Conservation (phyloP, 2,113 vertebrate genomes). For the Sinocyclocheilus grahami region DNA sequence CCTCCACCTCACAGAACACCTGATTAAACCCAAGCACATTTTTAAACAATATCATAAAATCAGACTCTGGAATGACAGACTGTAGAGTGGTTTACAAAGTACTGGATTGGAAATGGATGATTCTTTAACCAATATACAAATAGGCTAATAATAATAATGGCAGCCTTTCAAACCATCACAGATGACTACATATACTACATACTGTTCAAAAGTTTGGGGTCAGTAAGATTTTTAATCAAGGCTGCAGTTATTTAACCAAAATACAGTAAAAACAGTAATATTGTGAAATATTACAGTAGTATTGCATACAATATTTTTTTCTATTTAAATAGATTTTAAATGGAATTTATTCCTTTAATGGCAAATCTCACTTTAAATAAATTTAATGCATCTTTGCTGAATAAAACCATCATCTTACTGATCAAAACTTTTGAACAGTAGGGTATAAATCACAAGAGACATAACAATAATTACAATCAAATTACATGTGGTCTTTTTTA, state of each 20-base stretch:
- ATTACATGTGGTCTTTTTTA: background rate
- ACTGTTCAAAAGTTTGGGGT: background rate
- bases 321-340: background rate
- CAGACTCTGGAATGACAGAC: background rate
- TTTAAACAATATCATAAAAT: constrained; percentile 8
- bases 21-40: constrained; percentile 50
- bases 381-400: background rate
- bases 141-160: background rate
- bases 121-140: background rate
- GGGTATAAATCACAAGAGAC: background rate
- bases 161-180: background rate
- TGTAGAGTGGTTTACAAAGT: background rate
- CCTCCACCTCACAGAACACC: constrained; percentile 76
- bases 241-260: background rate
- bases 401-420: background rate
- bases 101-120: background rate
- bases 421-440: background rate
- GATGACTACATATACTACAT: background rate
- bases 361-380: background rate
- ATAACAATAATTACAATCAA: background rate
- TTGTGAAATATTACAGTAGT: background rate
- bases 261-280: background rate
- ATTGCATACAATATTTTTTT: background rate
- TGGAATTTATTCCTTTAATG: background rate
- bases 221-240: background rate